Base-by-base conservation (phyloP, 2,113 vertebrate genomes). In the Brevimyrus niger region DNA sequence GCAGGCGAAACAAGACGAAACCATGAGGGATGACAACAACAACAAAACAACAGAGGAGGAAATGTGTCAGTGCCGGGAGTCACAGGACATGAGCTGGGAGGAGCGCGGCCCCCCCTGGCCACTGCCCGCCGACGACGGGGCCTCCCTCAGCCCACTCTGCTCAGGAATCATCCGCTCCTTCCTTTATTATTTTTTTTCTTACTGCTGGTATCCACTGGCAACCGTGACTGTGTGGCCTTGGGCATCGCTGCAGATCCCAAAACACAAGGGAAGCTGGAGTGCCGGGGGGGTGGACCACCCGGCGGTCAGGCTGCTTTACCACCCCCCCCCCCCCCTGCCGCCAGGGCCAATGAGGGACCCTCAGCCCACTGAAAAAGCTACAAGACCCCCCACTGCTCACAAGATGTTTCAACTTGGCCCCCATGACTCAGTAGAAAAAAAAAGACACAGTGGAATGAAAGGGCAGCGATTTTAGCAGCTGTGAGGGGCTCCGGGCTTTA, bases 371-470 rank as follows among this genome's bases (percentile, higher is more conserved):
- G 55, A 86, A 87, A 86, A 89, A 89, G 84, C 84, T 35, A 73
- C 58, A 86, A 89, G 89, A 76, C 89, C 89, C 89, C 89, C 89
- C 84, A 65, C 58, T 19, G 44, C 27, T 47, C 8, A 21, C 84
- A 89, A 87, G 89, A 87, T 89, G 89, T 73, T 89, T 87, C 46
- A 31, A 73, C 83, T 89, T 73, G 84, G 89, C 89, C 85, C 82
- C 46, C 38, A 61, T 19, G 58, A 55, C 58, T 23, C 1, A 3
- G 42, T 48, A 58, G 3, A 27, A 73, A 51, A 86, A 53, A 55
- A 19, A 23, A 89, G 48, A 58, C 82, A 46, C 11, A 3, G 21
- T 27, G 80, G 55, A 51, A 44, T 89, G 88, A 83, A 85, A 61
- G 88, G 76, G 23, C 88, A 84, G 38, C 44, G 51, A 55, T 89